Evolutionary conservation across 2,113 vertebrate genomes (phyloP).

Genomic region (Prietella phreatophila): DNA sequence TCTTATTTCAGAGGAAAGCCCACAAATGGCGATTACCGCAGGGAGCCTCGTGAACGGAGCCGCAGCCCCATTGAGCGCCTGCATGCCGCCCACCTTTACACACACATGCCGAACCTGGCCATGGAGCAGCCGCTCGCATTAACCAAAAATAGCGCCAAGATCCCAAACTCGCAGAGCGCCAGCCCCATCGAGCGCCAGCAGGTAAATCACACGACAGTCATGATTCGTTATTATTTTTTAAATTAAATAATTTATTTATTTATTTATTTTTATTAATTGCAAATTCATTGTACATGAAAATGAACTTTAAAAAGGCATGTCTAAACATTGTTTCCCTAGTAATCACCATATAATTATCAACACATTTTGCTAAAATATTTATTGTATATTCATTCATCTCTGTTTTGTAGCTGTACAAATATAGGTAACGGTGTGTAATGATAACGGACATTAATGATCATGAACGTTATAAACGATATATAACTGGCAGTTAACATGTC

Average conservation of each 20-base stretch:
- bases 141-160: conserved; percentile 87
- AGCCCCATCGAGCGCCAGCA: conserved; percentile 89
- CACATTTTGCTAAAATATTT: neutral
- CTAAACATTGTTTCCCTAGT: neutral
- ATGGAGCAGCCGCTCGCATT: conserved; percentile 97
- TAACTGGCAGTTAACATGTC: neutral
- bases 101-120: conserved; percentile 84
- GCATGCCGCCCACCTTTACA: conserved; percentile 80
- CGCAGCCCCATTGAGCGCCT: conserved; percentile 91
- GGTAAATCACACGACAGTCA: conserved; percentile 66
- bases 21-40: conserved; percentile 88
- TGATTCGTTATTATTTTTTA: neutral
- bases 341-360: neutral
- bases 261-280: neutral
- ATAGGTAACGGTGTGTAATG: neutral
- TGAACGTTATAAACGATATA: neutral
- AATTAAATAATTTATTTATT: no score
- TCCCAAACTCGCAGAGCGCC: conserved; percentile 74
- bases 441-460: neutral
- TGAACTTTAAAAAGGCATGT: neutral
- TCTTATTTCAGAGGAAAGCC: conserved; percentile 79
- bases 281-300: neutral
- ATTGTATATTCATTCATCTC: neutral
- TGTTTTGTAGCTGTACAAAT: neutral
- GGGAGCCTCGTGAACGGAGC: conserved; percentile 85